These are phyloP conservation scores for Brachionus sp. DNA, from an alignment of 1,140 invertebrate genomes.

Conservation along the genomic window DNA sequence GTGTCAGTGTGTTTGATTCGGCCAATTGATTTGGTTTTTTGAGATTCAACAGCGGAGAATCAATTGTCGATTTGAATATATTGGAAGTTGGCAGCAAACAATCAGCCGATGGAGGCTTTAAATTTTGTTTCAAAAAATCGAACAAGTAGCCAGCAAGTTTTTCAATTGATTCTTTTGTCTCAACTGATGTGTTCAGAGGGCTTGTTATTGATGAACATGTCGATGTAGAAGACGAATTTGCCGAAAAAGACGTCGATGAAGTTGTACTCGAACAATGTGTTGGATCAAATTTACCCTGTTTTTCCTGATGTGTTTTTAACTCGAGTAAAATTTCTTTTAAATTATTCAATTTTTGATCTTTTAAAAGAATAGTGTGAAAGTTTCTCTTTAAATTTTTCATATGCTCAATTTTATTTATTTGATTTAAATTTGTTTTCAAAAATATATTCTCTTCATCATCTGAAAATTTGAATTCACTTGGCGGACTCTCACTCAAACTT, in stretches of 20 bases:
- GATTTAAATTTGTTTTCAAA: neutral
- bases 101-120: neutral
- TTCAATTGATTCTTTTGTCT: slow-evolving; percentile 33
- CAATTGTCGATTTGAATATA: slow-evolving; percentile 31
- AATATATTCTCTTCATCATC: slow-evolving; percentile 39
- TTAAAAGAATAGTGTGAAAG: slow-evolving; percentile 31
- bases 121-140: slow-evolving; percentile 12
- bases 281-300: slow-evolving; percentile 1
- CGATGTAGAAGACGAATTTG: slow-evolving; percentile 10
- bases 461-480: slow-evolving; percentile 45
- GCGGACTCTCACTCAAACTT: slow-evolving; percentile 21
- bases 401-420: neutral
- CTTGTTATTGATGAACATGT: neutral
- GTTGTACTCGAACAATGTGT: neutral
- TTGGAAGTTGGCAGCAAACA: neutral
- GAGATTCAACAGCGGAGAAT: neutral
- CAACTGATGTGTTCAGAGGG: neutral
- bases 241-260: slow-evolving; percentile 6
- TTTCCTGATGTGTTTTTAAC: slow-evolving; percentile 1
- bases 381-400: slow-evolving; percentile 33
- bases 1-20: slow-evolving; percentile 28
- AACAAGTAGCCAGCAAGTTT: neutral
- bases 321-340: slow-evolving; percentile 42
- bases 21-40: slow-evolving; percentile 36
- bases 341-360: slow-evolving; percentile 37